These are phyloP conservation scores for Eupsittula cactorum DNA, from an alignment of 2,113 vertebrate genomes.

Conservation along the genomic window DNA sequence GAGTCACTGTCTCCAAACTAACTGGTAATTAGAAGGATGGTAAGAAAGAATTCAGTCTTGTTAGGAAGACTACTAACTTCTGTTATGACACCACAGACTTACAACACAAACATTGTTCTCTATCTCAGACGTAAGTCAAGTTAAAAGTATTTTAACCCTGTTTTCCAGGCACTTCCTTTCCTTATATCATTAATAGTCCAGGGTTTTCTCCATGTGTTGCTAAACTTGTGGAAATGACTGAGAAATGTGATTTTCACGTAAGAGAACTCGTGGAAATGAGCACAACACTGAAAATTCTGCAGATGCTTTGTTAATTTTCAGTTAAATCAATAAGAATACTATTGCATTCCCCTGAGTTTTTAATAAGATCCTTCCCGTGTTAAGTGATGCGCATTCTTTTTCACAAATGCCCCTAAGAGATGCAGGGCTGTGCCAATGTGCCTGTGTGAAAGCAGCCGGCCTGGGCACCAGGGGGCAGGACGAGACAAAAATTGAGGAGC, in stretches of 20 bases:
- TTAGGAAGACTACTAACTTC: too few relatives aligned
- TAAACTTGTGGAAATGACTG: too few relatives aligned
- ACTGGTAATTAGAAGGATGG: too few relatives aligned
- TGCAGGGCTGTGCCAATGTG: neutral
- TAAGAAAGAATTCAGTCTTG: too few relatives aligned
- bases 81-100: too few relatives aligned
- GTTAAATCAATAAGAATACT: neutral
- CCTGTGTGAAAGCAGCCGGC: neutral
- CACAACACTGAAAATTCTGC: neutral
- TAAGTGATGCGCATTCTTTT: neutral
- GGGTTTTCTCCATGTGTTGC: conserved; percentile 37
- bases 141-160: too few relatives aligned
- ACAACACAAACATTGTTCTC: too few relatives aligned
- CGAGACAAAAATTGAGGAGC: conserved; percentile 55
- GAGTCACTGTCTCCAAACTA: too few relatives aligned
- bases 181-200: neutral
- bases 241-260: neutral
- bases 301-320: neutral
- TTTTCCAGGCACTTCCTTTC: too few relatives aligned
- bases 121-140: too few relatives aligned
- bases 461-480: conserved; percentile 75
- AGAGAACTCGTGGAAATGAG: neutral
- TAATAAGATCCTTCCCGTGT: neutral
- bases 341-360: neutral
- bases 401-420: neutral